Percentiles rank a stretch among this genome's conserved stretches.
These are phyloP conservation scores for Lasius platythorax DNA, from an alignment of 2,888 invertebrate genomes.

Conservation along the genomic window DNA sequence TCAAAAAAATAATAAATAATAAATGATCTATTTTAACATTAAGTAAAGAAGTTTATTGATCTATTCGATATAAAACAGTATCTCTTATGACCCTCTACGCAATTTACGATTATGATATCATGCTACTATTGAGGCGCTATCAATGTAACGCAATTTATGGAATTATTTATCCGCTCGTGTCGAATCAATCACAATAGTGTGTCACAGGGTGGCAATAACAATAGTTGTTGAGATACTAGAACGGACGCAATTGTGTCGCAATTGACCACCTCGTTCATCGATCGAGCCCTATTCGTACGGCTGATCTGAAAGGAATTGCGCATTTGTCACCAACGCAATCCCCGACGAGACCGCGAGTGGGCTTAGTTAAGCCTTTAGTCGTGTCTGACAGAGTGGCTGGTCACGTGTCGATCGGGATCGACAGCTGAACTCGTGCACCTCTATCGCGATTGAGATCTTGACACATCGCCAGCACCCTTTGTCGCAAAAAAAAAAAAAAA, in stretches of 20 bases:
- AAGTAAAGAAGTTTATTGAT: not conserved
- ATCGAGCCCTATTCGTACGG: conserved; percentile 74
- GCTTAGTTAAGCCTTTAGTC: conserved; percentile 40
- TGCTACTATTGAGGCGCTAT: not conserved
- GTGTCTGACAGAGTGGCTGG: conserved; percentile 34
- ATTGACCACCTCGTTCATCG: conserved; percentile 81
- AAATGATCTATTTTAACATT: not conserved
- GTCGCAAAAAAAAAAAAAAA: not conserved
- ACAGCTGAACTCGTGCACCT: conserved; percentile 1
- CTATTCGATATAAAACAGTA: not conserved
- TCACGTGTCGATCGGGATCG: conserved; percentile 36
- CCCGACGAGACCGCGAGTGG: conserved; percentile 57
- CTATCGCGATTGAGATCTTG: conserved; percentile 1
- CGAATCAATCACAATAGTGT: conserved; percentile 53
- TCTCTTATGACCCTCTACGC: not conserved
- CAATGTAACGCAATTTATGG: conserved; percentile 27
- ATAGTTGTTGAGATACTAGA: conserved; percentile 48
- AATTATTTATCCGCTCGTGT: conserved; percentile 44
- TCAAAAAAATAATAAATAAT: not conserved
- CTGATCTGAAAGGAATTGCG: conserved; percentile 65
- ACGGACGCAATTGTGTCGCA: conserved; percentile 54
- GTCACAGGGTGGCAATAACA: conserved; percentile 45
- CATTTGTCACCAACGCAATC: conserved; percentile 69
- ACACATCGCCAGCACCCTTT: conserved; percentile 6
- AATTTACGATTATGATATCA: conserved; percentile 14